Evolutionary conservation across 2,888 invertebrate genomes (phyloP), one percentile per base, ranked within the genome.

Genomic region (Xanthorhoe designata): DNA sequence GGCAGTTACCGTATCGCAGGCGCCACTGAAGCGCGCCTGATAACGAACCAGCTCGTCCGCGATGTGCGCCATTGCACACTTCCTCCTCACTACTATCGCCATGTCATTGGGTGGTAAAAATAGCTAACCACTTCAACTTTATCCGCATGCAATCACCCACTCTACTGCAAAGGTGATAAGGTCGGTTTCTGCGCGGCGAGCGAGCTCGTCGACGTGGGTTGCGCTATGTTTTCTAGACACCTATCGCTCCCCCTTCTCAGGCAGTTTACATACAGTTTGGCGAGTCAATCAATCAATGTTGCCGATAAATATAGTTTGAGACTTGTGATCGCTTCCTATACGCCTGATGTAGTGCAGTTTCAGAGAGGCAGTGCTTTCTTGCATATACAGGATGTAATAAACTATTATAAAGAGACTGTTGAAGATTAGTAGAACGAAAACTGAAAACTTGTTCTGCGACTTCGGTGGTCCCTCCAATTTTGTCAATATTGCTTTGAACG

Each of bases 21-120:
- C 49, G 55, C 24, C 54, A 52, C 47, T 59, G 55, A 29, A 67
- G 65, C 66, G 64, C 35, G 53, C 10, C 52, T 49, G 73, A 66
- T 56, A 63, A 67, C 54, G 51, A 60, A 35, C 65, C 47, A 32
- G 59, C 61, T 54, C 61, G n/a, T 53, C 51, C 62, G 49, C 69
- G 72, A 63, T 60, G 62, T 69, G 71, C 72, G 61, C 69, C 70
- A 70, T 64, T 66, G 70, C 72, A 70, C 69, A 68, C 70, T 71
- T 72, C 72, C 74, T 71, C 68, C 63, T 72, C 54, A 19, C 65
- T 35, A 52, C 64, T 66, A 70, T 61, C 65, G 66, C 68, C 70
- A 62, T 72, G 76, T 76, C 76, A 80, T 82, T 81, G 81, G 80
- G 51, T 71, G 71, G 66, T 77, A 80, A 74, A 78, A 78, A 81